Conservation (phyloP, 2,797 vertebrate genomes). For the Helarctos malayanus region DNA sequence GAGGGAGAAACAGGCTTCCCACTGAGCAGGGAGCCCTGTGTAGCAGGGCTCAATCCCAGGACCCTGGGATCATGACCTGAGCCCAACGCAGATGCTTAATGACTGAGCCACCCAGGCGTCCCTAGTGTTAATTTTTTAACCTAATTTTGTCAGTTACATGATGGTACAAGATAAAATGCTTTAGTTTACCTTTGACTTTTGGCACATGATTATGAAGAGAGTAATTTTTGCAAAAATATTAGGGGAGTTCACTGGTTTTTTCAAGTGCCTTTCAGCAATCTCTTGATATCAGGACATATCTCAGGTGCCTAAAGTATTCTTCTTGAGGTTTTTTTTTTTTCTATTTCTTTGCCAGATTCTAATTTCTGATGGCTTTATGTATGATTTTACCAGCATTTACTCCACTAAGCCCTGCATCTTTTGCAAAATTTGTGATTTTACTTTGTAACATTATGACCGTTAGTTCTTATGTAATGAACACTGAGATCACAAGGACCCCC, state of each 20-base stretch:
- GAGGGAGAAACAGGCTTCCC: too few species aligned
- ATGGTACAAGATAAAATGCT: slow-evolving; percentile 52
- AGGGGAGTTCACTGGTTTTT: neutral
- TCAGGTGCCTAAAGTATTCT: neutral
- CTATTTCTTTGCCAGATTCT: slow-evolving; percentile 3
- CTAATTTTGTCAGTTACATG: slow-evolving; percentile 7
- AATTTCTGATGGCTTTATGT: neutral
- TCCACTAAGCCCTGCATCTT: neutral
- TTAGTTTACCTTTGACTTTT: slow-evolving; percentile 46
- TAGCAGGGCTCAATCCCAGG: too few species aligned
- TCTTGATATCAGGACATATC: slow-evolving; percentile 32
- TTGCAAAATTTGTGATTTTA: slow-evolving; percentile 34
- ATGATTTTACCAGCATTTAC: slow-evolving; percentile 25
- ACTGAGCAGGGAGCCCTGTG: too few species aligned
- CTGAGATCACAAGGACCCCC: neutral
- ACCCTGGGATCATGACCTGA: too few species aligned
- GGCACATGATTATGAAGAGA: neutral
- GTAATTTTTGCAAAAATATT: slow-evolving; percentile 51
- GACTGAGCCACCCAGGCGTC: too few species aligned
- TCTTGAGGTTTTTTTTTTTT: neutral
- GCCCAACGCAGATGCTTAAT: too few species aligned
- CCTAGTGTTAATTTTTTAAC: neutral
- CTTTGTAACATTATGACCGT: slow-evolving; percentile 19
- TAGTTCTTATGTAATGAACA: slow-evolving; percentile 22
- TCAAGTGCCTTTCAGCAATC: slow-evolving; percentile 1